Base-by-base conservation (phyloP, 1,140 invertebrate species). In the Caenorhabditis tropicalis region DNA sequence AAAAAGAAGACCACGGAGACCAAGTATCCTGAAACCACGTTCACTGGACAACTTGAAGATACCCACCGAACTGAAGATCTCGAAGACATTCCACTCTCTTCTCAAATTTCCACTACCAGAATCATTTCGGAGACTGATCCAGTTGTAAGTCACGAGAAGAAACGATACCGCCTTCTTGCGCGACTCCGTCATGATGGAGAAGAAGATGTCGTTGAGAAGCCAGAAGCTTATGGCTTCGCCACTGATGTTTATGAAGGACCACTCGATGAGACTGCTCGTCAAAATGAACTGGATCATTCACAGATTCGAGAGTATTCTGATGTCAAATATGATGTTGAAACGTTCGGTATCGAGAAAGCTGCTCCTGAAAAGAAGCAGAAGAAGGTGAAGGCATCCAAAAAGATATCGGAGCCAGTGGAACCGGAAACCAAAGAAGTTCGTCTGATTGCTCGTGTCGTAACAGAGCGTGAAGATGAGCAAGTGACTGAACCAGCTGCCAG, bases 161-260 rank as follows among this genome's bases (percentile, higher is more conserved):
- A 79, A 79, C 29, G 70, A 16, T 48, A 48, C 19, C n/a, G 24
- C 24, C 21, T 79, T 1, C 36, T 36, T 39, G 70, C 19, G 4
- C 36, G 60, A 46, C 15, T 79, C n/a, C 58, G 60, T 19, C 82
- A 83, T 46, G 82, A 83, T 74, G 70, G 84, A 79, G 51, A 81
- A 53, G 31, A 88, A 65, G 89, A 87, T 84, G 89, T 88, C 88
- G 86, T 87, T 87, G 83, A 87, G 74, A 82, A 79, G n/a, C 70
- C 46, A 12, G 21, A 48, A 21, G 21, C 19, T 1, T 79, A 79
- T 79, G 70, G 70, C 36, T 79, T 43, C 31, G 19, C 29, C 15
- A 16, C 70, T 3, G 70, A 79, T 0, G 9, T 27, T 21, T 39
- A 79, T 27, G 12, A 9, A n/a, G 70, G 70, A 39, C 29, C 36